phyloP scores from a whole-genome alignment of 2,113 vertebrate genomes.

The Regulus satrapa region DNA sequence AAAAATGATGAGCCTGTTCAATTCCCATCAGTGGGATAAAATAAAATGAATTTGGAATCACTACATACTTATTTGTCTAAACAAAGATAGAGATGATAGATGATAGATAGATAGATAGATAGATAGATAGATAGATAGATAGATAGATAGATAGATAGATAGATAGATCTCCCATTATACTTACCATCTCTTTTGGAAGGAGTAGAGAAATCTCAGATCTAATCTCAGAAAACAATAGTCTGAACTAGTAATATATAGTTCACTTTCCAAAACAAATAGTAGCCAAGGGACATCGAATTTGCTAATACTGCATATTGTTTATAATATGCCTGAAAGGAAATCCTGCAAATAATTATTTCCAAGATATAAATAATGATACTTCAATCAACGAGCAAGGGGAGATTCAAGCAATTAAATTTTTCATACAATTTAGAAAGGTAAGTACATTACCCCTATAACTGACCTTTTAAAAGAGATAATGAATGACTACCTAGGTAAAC shows the following conservation, averaged over 20 bases:
- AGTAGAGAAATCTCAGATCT: background rate
- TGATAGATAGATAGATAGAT: too few relatives aligned
- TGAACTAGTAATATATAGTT: background rate
- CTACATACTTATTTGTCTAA: background rate
- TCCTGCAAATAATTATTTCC: background rate
- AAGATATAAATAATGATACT: background rate
- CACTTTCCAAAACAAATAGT: background rate
- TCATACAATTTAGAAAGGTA: background rate
- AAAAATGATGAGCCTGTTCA: background rate
- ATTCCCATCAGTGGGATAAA: background rate
- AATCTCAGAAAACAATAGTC: background rate
- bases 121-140: too few relatives aligned
- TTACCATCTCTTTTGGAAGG: background rate
- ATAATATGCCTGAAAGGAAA: background rate
- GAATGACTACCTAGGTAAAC: background rate
- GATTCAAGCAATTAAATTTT: background rate
- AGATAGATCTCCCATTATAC: background rate
- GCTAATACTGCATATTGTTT: background rate
- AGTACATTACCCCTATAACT: background rate
- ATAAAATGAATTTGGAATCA: background rate
- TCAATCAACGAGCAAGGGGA: background rate
- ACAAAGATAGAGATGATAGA: too few relatives aligned
- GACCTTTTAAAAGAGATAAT: background rate
- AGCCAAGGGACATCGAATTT: background rate
- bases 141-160: too few relatives aligned